These are phyloP conservation scores for Batillaria attramentaria DNA, from an alignment of 1,140 invertebrate genomes.

Conservation along the genomic window DNA sequence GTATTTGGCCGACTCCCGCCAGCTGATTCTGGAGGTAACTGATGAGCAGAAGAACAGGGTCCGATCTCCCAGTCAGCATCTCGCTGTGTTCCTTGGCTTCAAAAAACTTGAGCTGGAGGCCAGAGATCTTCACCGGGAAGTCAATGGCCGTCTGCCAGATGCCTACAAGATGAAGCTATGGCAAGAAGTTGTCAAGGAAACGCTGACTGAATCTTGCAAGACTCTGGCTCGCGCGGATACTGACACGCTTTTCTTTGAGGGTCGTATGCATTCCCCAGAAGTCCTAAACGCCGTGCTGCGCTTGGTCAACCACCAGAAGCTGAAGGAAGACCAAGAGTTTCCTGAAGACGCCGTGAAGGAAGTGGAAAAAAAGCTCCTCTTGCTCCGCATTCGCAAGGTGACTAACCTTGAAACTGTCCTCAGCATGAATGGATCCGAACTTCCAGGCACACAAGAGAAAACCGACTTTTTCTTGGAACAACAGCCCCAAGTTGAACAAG, in stretches of 20 bases:
- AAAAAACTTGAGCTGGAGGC: constrained; percentile 30
- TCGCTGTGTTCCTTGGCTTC: constrained; percentile 36
- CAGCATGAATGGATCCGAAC: not conserved
- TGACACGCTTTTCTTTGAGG: constrained; percentile 1
- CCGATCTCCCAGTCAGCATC: not conserved
- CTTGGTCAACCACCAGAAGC: constrained; percentile 32
- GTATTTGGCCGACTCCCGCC: not conserved
- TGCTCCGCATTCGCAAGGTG: not conserved
- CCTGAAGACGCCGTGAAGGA: not conserved
- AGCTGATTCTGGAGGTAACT: not conserved
- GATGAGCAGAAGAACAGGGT: not conserved
- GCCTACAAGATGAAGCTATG: constrained; percentile 45
- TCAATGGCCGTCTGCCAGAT: constrained; percentile 36
- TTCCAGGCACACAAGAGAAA: not conserved
- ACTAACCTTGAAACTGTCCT: not conserved
- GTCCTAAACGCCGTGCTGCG: constrained; percentile 38
- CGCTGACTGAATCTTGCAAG: constrained; percentile 35
- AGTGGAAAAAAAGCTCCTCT: constrained; percentile 10
- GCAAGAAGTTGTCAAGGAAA: constrained; percentile 43
- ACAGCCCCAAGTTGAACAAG: not conserved
- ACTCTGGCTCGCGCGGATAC: not conserved
- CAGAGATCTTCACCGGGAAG: constrained; percentile 18
- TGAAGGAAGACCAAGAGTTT: not conserved
- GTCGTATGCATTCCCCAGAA: constrained; percentile 20
- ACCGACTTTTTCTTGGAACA: not conserved